Percentiles rank a stretch among this genome's conserved stretches.
These are phyloP conservation scores for Diaperis boleti DNA, from an alignment of 2,888 invertebrate species.

Conservation along the genomic window DNA sequence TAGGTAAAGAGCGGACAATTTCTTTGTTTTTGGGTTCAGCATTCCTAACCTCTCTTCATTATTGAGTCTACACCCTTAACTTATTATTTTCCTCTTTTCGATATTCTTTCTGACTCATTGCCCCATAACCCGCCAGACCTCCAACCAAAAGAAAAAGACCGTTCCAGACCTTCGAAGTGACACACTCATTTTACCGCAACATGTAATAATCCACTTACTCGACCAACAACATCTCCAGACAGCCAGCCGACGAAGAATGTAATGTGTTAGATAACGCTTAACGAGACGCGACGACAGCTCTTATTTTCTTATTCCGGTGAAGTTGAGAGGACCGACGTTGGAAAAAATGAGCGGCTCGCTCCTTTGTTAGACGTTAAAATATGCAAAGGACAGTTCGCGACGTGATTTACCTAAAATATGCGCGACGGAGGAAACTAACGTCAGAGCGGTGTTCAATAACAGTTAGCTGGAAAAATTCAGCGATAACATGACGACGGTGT, in stretches of 20 bases:
- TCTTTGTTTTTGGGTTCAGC: too few species aligned
- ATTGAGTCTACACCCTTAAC: too few species aligned
- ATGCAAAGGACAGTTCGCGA: slow-evolving; percentile 29
- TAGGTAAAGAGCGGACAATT: too few species aligned
- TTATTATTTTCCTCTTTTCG: not conserved
- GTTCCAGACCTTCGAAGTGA: slow-evolving; percentile 16
- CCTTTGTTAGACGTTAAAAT: slow-evolving; percentile 29
- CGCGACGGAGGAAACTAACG: slow-evolving; percentile 13
- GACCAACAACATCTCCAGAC: slow-evolving; percentile 33
- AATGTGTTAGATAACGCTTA: slow-evolving; percentile 44
- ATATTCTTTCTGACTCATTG: too few species aligned
- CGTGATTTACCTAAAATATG: slow-evolving; percentile 36
- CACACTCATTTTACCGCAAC: slow-evolving; percentile 32
- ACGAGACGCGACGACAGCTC: slow-evolving; percentile 42
- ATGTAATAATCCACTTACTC: slow-evolving; percentile 41
- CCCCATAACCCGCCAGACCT: too few species aligned
- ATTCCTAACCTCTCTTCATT: too few species aligned
- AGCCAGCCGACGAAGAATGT: slow-evolving; percentile 38
- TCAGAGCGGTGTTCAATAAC: not conserved
- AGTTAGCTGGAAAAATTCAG: not conserved
- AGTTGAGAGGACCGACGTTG: slow-evolving; percentile 18
- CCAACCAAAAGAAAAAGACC: not conserved
- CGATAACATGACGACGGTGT: not conserved
- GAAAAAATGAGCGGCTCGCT: slow-evolving; percentile 15
- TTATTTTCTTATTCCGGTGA: slow-evolving; percentile 12